These are phyloP conservation scores for Lineus longissimus DNA, from an alignment of 1,140 invertebrate genomes.

Conservation along the genomic window DNA sequence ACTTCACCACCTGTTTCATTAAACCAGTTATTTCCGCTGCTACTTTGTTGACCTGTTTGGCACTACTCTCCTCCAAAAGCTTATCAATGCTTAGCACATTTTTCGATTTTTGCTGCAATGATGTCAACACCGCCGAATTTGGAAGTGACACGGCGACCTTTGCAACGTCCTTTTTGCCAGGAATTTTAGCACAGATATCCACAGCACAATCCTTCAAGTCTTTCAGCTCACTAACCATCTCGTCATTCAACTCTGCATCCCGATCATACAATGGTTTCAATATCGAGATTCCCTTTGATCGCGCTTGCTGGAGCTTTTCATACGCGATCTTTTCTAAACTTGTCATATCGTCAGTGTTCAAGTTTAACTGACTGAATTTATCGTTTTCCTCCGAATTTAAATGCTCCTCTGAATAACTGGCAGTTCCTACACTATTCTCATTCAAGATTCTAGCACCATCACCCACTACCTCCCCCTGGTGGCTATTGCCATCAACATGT, in stretches of 20 bases:
- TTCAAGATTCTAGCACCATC: too few relatives aligned
- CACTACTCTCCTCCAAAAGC: not conserved
- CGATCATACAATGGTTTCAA: conserved; percentile 9
- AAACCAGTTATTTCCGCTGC: not conserved
- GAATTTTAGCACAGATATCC: not conserved
- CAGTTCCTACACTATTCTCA: too few relatives aligned
- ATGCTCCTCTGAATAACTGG: too few relatives aligned
- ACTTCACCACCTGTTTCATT: not conserved
- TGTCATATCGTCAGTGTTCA: too few relatives aligned
- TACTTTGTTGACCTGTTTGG: not conserved
- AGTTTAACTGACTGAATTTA: too few relatives aligned
- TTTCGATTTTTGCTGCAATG: conserved; percentile 1
- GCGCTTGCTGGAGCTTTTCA: not conserved
- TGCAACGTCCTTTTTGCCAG: not conserved
- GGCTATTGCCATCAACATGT: too few relatives aligned
- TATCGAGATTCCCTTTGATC: conserved; percentile 7
- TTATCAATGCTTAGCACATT: conserved; percentile 3
- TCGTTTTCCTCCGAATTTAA: too few relatives aligned
- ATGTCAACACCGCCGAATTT: not conserved
- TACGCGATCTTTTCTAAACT: too few relatives aligned
- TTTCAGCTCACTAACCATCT: not conserved
- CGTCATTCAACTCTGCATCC: not conserved
- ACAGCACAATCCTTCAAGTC: not conserved
- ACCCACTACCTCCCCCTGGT: too few relatives aligned
- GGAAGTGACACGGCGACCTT: not conserved